Conservation (phyloP, 2,888 invertebrate species). For the Acheta domesticus region DNA sequence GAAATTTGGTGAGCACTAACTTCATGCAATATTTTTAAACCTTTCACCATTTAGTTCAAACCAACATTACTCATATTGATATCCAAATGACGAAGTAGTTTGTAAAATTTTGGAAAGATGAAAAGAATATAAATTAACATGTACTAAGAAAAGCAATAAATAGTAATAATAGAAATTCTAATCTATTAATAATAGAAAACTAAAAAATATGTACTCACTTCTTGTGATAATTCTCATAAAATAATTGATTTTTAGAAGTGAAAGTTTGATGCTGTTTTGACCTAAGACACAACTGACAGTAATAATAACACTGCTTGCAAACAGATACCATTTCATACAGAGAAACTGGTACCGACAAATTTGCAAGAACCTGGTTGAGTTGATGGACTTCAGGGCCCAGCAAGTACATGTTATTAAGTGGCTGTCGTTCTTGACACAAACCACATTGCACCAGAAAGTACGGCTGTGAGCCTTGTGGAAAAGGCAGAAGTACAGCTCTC, state of each 20-base stretch:
- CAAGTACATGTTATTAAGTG: constrained; percentile 69
- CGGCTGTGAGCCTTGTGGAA: constrained; percentile 68
- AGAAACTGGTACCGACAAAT: constrained; percentile 65
- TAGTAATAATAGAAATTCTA: no score
- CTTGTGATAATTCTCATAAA: constrained; percentile 60
- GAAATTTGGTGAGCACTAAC: no score
- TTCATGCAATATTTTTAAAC: no score
- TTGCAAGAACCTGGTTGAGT: constrained; percentile 54
- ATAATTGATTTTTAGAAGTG: constrained; percentile 51
- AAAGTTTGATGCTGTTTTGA: constrained; percentile 46
- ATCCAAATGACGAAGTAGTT: no score
- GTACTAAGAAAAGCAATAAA: no score
- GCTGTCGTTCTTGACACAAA: constrained; percentile 70
- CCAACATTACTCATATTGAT: no score
- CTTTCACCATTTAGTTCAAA: no score
- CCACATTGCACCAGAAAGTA: constrained; percentile 70
- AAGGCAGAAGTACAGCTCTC: constrained; percentile 40
- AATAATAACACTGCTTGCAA: constrained; percentile 78
- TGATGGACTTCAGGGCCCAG: constrained; percentile 56
- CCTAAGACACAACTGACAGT: constrained; percentile 67
- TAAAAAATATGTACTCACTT: constrained; percentile 49
- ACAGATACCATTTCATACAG: constrained; percentile 68
- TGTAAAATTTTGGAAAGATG: no score
- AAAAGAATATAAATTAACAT: no score
- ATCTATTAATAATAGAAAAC: no score